Base-by-base conservation (phyloP, 1,140 invertebrate species). In the Diachasmimorpha longicaudata region DNA sequence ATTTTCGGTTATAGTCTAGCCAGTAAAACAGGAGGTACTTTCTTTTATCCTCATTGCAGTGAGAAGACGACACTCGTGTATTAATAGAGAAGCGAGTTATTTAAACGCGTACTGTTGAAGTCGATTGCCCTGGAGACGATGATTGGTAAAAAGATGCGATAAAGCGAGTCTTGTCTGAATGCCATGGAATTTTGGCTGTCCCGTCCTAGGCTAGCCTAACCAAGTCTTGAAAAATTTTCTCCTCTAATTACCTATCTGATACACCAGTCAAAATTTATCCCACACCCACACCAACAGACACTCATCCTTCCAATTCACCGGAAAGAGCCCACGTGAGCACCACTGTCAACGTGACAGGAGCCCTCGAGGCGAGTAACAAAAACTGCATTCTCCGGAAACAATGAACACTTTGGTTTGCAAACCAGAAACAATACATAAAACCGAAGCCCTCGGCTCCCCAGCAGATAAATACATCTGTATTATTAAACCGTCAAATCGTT, bases 41-140 rank as follows among this genome's bases (percentile, higher is more conserved):
- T 42, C 13, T 42, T 42, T 42, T 74, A 67, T 44, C 1, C 25
- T 74, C 46, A 8, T 46, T 63, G 44, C 39, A 37, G 58, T 19
- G 13, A 48, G 39, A 36, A 44, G 31, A 75, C 44, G 58, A 25
- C 19, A 31, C 23, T 23, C 8, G 14, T 0, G 23, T 63, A 63
- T 63, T 63, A 63, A 63, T 63, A 63, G 58, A 63, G 58, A 63
- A 23, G 21, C 58, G 58, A 63, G 58, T 63, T 63, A 63, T 63
- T 63, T 63, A 21, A 25, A 63, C 23, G 58, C 6, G 21, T 9
- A 46, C 37, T 58, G 44, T n/a, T 58, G 25, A 52, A 23, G 66
- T 42, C 74, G 74, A 70, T 55, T 75, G 74, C 55, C 67, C 68
- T 52, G 31, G 46, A 75, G 63, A 68, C 71, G 71, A 63, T 69